Percentiles rank a stretch among this genome's conserved stretches.
Evolutionary conservation across 1,140 invertebrate species (phyloP).

Genomic region (Anoplolepis gracilipes): DNA sequence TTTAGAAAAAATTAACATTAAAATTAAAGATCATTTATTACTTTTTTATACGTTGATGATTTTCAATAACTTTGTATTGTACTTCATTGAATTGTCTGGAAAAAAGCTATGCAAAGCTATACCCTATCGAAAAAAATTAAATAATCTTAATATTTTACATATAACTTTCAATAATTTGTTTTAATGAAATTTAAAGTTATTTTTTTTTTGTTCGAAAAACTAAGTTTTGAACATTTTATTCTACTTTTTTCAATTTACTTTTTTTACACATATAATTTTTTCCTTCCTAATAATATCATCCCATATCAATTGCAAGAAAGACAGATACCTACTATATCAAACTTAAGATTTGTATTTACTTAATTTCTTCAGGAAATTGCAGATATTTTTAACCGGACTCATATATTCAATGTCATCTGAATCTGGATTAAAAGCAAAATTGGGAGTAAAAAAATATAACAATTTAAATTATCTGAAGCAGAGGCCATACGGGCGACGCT

Average conservation of each 20-base stretch:
- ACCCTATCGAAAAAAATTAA: neutral
- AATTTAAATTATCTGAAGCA: conserved; percentile 19
- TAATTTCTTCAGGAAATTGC: conserved; percentile 3
- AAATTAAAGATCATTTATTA: neutral
- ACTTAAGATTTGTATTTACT: neutral
- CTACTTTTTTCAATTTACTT: conserved; percentile 21
- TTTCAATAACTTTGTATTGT: neutral
- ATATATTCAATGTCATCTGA: neutral
- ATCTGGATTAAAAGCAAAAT: conserved; percentile 36
- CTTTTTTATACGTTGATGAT: neutral
- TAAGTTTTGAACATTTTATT: neutral
- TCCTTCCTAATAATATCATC: neutral
- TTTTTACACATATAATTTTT: conserved; percentile 40
- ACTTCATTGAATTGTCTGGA: neutral
- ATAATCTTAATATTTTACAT: neutral
- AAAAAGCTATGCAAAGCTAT: neutral
- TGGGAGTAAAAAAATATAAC: neutral
- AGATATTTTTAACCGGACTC: conserved; percentile 22
- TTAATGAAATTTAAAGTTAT: conserved; percentile 3
- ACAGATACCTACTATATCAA: neutral
- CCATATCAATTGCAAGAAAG: neutral
- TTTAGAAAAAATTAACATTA: neutral
- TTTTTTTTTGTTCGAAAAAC: conserved; percentile 21
- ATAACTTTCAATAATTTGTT: neutral
- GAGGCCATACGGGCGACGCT: neutral